A percentile compares a stretch with the other conserved stretches of the same genome.
phyloP scores from a whole-genome alignment of 2,797 vertebrate genomes.

The Sebastes cheni region DNA sequence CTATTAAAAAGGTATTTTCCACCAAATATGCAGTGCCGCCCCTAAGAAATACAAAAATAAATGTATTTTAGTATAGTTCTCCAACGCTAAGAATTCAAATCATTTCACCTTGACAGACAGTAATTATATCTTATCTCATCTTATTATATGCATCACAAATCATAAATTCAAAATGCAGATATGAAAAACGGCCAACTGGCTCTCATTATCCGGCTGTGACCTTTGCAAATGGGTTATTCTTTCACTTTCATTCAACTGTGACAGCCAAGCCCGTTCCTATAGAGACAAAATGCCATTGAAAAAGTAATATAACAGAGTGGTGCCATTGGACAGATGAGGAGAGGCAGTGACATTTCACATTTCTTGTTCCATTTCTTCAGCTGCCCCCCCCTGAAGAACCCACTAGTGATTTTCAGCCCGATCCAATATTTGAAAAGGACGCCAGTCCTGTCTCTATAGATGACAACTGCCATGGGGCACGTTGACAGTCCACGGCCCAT shows the following conservation, averaged over 20 bases:
- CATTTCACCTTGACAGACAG: neutral
- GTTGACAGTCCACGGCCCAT: conserved; percentile 35
- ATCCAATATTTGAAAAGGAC: conserved; percentile 46
- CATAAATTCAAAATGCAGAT: conserved; percentile 15
- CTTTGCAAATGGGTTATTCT: conserved; percentile 49
- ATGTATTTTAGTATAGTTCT: neutral
- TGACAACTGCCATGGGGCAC: conserved; percentile 41
- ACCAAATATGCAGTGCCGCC: too few species aligned
- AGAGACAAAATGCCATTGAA: conserved; percentile 50
- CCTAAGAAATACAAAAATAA: neutral
- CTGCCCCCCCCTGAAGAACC: neutral
- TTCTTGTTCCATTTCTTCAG: conserved; percentile 41
- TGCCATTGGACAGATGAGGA: conserved; percentile 33
- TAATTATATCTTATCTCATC: neutral
- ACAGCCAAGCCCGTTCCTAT: conserved; percentile 29
- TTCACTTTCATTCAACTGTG: conserved; percentile 14
- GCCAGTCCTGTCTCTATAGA: conserved; percentile 11
- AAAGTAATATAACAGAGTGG: conserved; percentile 44
- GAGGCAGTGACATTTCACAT: conserved; percentile 68
- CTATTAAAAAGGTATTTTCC: too few species aligned
- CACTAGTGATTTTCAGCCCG: conserved; percentile 17
- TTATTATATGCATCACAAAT: neutral
- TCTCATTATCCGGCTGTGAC: conserved; percentile 43
- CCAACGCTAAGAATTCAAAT: neutral
- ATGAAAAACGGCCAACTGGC: neutral